Base-by-base conservation (phyloP, 2,888 invertebrate genomes). In the Pachycephus smyrnensis region DNA sequence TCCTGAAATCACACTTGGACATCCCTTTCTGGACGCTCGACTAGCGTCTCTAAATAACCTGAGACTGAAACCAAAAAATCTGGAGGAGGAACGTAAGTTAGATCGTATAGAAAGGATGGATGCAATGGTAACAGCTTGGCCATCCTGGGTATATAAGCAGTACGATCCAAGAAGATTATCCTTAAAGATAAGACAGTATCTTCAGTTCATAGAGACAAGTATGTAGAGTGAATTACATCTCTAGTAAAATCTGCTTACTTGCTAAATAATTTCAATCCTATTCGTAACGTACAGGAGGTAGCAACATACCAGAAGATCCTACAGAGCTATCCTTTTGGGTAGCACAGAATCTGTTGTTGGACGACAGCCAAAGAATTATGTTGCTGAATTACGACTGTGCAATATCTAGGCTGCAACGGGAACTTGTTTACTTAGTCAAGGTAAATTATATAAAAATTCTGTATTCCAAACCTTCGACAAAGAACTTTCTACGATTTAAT, bases 251-350 rank as follows among this genome's bases (percentile, higher is more conserved):
- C 12, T 71, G 31, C 11, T 73, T 31, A 11, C 30, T 32, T 68
- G 75, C 23, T 55, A 9, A 9, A 23, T 9, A 55, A 55, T 55
- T 23, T 71, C 6, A 71, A 31, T 31, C 32, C 30, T 23, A 74
- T n/a, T 68, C n/a, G 35, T 37, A 36, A 23, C 30, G 11, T 82
- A 78, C 83, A 89, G 92, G 93, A 82, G 93, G 93, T 4, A 86
- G 85, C 77, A 85, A 79, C 79, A 93, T 95, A 90, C 95, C 96
- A 6, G 92, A 91, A 69, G 95, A 96, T 91, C 95, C 96, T 1
- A 92, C 93, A 12, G 94, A 95, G 80, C 92, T 97, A 81, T 96
- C 96, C 0, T 97, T 94, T 90, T 97, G 97, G 97, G 94, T 96
- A 76, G 95, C 95, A 15, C 95, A 95, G 82, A 96, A 96, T 91